These are phyloP conservation scores for Pteruthius melanotis DNA, from an alignment of 2,113 vertebrate genomes.

Conservation along the genomic window DNA sequence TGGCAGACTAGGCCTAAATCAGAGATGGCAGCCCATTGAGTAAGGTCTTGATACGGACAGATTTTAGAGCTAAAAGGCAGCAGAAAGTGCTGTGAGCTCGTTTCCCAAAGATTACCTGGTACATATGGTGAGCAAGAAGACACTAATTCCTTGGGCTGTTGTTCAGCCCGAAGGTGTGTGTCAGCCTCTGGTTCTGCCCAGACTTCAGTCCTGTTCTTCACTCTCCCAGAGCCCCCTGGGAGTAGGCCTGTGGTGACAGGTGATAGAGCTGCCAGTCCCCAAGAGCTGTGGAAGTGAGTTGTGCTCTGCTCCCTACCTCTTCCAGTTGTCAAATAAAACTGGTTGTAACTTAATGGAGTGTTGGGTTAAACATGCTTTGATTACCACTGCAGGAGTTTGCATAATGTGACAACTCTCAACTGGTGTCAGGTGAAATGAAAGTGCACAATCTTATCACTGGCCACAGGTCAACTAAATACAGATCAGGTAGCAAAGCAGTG, in stretches of 20 bases:
- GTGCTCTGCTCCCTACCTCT: not conserved
- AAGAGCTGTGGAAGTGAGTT: not conserved
- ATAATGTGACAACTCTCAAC: not conserved
- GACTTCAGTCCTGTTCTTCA: not conserved
- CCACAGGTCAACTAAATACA: not conserved
- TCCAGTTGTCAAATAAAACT: not conserved
- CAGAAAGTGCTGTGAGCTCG: not conserved
- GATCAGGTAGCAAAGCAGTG: not conserved
- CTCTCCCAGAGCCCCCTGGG: not conserved
- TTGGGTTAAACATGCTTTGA: not conserved
- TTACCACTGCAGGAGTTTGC: not conserved
- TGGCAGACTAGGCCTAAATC: not conserved
- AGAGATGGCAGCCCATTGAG: not conserved
- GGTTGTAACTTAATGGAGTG: not conserved
- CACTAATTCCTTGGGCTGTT: not conserved
- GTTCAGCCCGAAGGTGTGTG: rapidly evolving
- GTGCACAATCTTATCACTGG: not conserved
- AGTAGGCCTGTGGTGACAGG: rapidly evolving
- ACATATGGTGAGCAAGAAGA: not conserved
- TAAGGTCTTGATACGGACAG: not conserved
- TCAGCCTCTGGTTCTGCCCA: not conserved
- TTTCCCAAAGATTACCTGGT: not conserved
- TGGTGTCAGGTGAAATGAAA: not conserved
- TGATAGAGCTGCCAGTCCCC: not conserved
- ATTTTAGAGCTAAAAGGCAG: not conserved